Percentiles rank a stretch among this genome's conserved stretches.
These are phyloP conservation scores for Bicyclus anynana DNA, from an alignment of 1,140 invertebrate species.

Conservation along the genomic window DNA sequence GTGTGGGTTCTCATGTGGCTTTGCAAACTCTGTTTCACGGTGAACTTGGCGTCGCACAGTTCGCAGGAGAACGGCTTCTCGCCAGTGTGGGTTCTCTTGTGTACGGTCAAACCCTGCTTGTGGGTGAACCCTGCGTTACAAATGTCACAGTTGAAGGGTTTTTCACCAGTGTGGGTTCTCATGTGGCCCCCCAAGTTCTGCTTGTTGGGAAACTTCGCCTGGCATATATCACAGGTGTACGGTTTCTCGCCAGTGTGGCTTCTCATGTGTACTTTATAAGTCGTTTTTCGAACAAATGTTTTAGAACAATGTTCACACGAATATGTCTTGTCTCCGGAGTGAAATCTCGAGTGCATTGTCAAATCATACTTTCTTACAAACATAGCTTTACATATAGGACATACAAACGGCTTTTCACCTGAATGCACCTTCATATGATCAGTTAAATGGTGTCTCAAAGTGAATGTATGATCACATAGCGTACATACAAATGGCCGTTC, in stretches of 20 bases:
- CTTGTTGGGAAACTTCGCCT: neutral
- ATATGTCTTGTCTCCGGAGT: too few species aligned
- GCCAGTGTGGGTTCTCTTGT: neutral
- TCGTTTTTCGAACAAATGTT: too few species aligned
- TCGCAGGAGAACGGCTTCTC: slow-evolving; percentile 70
- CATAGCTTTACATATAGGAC: too few species aligned
- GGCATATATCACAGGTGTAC: neutral
- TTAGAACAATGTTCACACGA: too few species aligned
- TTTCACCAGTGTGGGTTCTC: slow-evolving; percentile 80
- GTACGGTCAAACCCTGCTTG: neutral
- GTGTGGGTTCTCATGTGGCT: neutral
- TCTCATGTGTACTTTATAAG: neutral
- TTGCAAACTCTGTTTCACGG: slow-evolving; percentile 7
- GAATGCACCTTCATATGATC: too few species aligned
- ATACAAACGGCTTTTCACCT: too few species aligned
- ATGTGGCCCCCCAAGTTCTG: neutral
- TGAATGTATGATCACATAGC: too few species aligned
- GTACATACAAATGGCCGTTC: too few species aligned
- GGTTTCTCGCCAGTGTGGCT: neutral
- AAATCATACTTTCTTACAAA: too few species aligned
- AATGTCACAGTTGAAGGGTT: slow-evolving; percentile 67
- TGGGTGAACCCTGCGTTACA: neutral
- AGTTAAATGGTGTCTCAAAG: too few species aligned
- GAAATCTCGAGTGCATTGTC: too few species aligned
- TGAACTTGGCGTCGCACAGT: slow-evolving; percentile 61